These are phyloP conservation scores for Salvelinus fontinalis DNA, from an alignment of 2,113 vertebrate genomes.

Conservation along the genomic window DNA sequence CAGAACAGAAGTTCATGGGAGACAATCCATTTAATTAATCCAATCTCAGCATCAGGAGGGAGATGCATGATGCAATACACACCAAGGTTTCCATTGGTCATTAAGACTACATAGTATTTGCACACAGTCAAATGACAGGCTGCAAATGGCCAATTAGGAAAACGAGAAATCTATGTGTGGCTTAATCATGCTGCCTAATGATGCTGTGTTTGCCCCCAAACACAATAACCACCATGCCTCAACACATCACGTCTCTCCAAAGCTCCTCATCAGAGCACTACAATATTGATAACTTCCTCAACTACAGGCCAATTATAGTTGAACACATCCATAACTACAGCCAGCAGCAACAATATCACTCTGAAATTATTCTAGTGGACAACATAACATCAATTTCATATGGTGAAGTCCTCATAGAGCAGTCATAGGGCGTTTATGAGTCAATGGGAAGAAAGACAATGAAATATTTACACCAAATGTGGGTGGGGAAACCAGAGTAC, in stretches of 20 bases:
- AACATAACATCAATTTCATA: neutral
- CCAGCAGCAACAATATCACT: neutral
- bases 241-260: neutral
- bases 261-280: neutral
- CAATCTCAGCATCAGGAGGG: neutral
- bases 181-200: neutral
- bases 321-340: neutral
- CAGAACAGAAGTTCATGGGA: neutral
- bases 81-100: neutral
- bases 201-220: constrained; percentile 1
- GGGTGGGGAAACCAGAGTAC: too few species aligned
- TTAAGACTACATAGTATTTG: neutral
- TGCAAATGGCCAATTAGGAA: neutral
- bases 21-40: neutral
- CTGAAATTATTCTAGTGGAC: neutral
- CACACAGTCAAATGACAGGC: neutral
- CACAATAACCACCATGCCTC: neutral
- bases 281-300: neutral
- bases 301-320: neutral
- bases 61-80: too few species aligned
- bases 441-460: neutral
- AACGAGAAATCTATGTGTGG: neutral
- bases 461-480: too few species aligned
- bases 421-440: neutral
- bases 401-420: neutral